Evolutionary conservation across 2,888 invertebrate genomes (phyloP).

Genomic region (Nycteola revayana): DNA sequence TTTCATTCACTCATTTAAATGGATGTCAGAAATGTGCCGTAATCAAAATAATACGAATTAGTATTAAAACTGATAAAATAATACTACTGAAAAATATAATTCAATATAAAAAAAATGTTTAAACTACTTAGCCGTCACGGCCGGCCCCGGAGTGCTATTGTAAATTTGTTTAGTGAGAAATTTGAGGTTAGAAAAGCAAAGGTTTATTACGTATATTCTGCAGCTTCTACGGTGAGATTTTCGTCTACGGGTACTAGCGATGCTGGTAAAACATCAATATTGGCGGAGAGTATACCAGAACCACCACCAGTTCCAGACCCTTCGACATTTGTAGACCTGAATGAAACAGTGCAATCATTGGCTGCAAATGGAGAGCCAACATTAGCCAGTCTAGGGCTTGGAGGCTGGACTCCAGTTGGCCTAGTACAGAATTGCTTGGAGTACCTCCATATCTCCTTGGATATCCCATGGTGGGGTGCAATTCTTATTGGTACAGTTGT

Average conservation of each 20-base stretch:
- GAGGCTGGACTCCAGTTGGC: constrained; percentile 92
- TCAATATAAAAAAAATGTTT: constrained; percentile 52
- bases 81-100: constrained; percentile 1
- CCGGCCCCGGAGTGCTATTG: constrained; percentile 56
- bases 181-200: constrained; percentile 76
- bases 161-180: constrained; percentile 63
- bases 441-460: constrained; percentile 88
- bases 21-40: constrained; percentile 47
- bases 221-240: constrained; percentile 60
- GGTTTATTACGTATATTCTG: constrained; percentile 68
- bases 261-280: constrained; percentile 44
- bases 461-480: constrained; percentile 96
- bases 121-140: constrained; percentile 67
- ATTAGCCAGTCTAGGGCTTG: constrained; percentile 91
- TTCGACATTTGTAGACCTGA: constrained; percentile 47
- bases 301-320: constrained; percentile 71
- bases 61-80: constrained; percentile 11
- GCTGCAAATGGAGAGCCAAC: constrained; percentile 87
- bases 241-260: constrained; percentile 55
- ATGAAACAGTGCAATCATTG: constrained; percentile 63
- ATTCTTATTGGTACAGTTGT: constrained; percentile 91
- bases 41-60: constrained; percentile 32
- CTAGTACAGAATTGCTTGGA: constrained; percentile 91
- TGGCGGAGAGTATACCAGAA: constrained; percentile 68
- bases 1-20: neutral